These are phyloP conservation scores for Holocentrus rufus DNA, from an alignment of 2,797 vertebrate species.

Conservation along the genomic window DNA sequence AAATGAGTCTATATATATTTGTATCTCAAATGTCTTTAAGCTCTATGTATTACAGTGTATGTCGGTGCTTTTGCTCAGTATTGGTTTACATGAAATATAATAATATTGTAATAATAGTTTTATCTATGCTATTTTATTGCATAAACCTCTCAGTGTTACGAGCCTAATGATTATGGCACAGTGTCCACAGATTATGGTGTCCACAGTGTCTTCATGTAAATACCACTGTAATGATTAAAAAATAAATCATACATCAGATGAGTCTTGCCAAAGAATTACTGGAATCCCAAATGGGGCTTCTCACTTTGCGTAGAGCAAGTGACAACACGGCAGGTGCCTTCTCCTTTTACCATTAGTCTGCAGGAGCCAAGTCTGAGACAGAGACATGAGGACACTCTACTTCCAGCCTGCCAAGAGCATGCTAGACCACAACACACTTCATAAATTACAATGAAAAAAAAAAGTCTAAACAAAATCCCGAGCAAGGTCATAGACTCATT, in stretches of 20 bases:
- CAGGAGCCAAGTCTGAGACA: conserved; percentile 48
- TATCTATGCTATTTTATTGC: conserved; percentile 1
- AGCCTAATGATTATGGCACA: too few species aligned
- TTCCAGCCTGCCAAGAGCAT: conserved; percentile 20
- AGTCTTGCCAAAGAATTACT: conserved; percentile 35
- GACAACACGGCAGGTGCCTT: conserved; percentile 64
- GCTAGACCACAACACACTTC: conserved; percentile 12
- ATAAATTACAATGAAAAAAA: too few species aligned
- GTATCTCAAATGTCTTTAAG: neutral
- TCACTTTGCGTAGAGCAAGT: conserved; percentile 56
- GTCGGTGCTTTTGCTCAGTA: conserved; percentile 10
- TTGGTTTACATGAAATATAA: conserved; percentile 13
- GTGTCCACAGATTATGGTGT: neutral
- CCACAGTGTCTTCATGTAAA: neutral
- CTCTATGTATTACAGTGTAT: conserved; percentile 6
- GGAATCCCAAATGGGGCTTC: conserved; percentile 35
- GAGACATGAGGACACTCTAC: conserved; percentile 6
- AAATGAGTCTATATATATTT: neutral
- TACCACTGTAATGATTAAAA: neutral
- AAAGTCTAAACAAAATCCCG: neutral
- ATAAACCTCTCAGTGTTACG: neutral
- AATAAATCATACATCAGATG: conserved; percentile 28
- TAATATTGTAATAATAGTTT: conserved; percentile 11
- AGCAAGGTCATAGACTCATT: neutral
- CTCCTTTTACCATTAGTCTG: conserved; percentile 77